These are phyloP conservation scores for Oplegnathus fasciatus DNA, from an alignment of 2,113 vertebrate species.

Conservation along the genomic window DNA sequence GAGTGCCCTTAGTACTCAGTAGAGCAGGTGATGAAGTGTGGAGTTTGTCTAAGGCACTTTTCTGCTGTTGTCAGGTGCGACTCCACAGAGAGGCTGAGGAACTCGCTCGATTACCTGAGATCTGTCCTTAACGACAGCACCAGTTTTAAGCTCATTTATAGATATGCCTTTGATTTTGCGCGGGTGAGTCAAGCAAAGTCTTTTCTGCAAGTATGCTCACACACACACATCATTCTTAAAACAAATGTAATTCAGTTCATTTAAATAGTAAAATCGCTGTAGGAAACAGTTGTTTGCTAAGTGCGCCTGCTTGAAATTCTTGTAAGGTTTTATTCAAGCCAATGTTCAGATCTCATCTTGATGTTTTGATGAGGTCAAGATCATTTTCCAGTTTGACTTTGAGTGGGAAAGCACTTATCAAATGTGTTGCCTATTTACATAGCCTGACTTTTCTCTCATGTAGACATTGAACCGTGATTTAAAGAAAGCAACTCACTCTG, in stretches of 20 bases:
- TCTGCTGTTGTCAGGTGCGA: slow-evolving; percentile 90
- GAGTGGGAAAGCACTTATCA: slow-evolving; percentile 11
- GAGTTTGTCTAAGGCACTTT: slow-evolving; percentile 46
- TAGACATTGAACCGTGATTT: background rate
- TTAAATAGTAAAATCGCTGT: background rate
- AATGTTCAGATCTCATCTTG: background rate
- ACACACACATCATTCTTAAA: background rate
- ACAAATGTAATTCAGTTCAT: slow-evolving; percentile 17
- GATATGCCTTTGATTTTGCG: slow-evolving; percentile 99
- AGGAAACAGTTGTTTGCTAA: background rate
- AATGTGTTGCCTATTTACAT: slow-evolving; percentile 17
- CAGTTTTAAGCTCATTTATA: slow-evolving; percentile 99
- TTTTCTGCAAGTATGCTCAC: background rate
- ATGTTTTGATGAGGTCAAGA: slow-evolving; percentile 15
- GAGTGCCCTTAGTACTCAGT: background rate
- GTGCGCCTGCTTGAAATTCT: slow-evolving; percentile 4
- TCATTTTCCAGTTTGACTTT: slow-evolving; percentile 28
- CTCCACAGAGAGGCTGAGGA: slow-evolving; percentile 96
- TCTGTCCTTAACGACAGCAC: slow-evolving; percentile 97
- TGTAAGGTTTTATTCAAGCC: background rate
- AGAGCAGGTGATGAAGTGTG: background rate
- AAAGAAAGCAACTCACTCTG: slow-evolving; percentile 5
- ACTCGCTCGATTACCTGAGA: slow-evolving; percentile 97
- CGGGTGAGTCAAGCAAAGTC: slow-evolving; percentile 88
- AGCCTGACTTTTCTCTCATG: background rate